These are phyloP conservation scores for Eulacestoma nigropectus DNA, from an alignment of 2,113 vertebrate genomes.

Conservation along the genomic window DNA sequence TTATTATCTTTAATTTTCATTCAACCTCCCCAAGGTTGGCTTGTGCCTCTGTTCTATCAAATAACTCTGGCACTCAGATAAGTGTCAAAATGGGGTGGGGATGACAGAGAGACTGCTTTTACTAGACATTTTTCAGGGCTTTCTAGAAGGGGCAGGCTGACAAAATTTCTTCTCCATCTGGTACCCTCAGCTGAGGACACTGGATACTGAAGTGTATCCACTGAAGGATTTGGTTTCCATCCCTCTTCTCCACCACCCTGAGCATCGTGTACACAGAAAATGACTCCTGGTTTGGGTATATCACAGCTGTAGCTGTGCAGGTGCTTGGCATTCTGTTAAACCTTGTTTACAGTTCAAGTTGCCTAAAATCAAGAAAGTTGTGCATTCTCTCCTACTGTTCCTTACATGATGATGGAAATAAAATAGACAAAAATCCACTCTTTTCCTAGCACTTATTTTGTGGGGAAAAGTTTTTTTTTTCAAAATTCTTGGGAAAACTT, in stretches of 20 bases:
- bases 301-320: neutral
- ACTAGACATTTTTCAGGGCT: neutral
- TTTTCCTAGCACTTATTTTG: neutral
- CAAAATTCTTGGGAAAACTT: neutral
- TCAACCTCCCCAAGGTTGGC: neutral
- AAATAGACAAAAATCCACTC: neutral
- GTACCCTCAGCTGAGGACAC: neutral
- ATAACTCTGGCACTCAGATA: neutral
- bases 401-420: neutral
- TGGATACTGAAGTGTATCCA: neutral
- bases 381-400: neutral
- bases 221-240: neutral
- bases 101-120: rapidly evolving
- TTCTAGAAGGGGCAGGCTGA: neutral
- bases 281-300: neutral
- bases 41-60: neutral
- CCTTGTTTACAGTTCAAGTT: neutral
- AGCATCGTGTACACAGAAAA: neutral
- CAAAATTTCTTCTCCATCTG: neutral
- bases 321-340: neutral
- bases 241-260: neutral
- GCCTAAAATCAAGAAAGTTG: neutral
- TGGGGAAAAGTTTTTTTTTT: neutral
- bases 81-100: neutral
- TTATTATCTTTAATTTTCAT: neutral